phyloP scores from a whole-genome alignment of 2,888 invertebrate species.

The Hirtodrosophila confusa region DNA sequence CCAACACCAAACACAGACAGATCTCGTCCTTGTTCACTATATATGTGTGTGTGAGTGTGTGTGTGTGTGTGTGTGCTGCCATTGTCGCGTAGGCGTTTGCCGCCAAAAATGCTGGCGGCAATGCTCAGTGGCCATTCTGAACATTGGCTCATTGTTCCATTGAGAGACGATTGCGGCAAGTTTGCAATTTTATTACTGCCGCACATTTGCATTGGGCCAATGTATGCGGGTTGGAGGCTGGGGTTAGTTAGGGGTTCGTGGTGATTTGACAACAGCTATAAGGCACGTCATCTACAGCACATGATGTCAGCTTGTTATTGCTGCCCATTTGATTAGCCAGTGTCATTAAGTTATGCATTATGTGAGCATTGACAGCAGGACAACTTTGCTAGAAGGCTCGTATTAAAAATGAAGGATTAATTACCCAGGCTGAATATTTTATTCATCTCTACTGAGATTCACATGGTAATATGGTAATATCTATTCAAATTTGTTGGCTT shows the following conservation, averaged over 20 bases:
- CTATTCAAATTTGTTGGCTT: no score
- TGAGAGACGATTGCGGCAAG: slow-evolving; percentile 57
- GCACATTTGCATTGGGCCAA: slow-evolving; percentile 54
- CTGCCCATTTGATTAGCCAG: slow-evolving; percentile 33
- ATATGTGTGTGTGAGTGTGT: slow-evolving; percentile 1
- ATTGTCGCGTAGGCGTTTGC: slow-evolving; percentile 71
- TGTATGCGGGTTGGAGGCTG: neutral
- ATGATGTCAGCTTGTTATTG: slow-evolving; percentile 56
- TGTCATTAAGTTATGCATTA: slow-evolving; percentile 17
- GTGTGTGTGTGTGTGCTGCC: slow-evolving; percentile 15
- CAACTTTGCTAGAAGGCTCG: no score
- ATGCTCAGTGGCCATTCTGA: slow-evolving; percentile 45
- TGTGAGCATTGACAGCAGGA: neutral
- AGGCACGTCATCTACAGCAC: slow-evolving; percentile 45
- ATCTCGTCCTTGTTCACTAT: neutral
- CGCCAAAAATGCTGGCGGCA: slow-evolving; percentile 70
- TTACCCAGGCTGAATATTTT: no score
- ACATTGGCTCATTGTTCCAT: slow-evolving; percentile 62
- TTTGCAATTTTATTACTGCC: slow-evolving; percentile 62
- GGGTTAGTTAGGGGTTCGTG: neutral
- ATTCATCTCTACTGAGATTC: no score
- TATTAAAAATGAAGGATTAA: slow-evolving; percentile 7
- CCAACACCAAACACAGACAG: slow-evolving; percentile 26
- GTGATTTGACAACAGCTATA: slow-evolving; percentile 22
- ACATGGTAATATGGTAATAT: no score